phyloP scores from a whole-genome alignment of 2,888 invertebrate species.

The Epinotia ramella region DNA sequence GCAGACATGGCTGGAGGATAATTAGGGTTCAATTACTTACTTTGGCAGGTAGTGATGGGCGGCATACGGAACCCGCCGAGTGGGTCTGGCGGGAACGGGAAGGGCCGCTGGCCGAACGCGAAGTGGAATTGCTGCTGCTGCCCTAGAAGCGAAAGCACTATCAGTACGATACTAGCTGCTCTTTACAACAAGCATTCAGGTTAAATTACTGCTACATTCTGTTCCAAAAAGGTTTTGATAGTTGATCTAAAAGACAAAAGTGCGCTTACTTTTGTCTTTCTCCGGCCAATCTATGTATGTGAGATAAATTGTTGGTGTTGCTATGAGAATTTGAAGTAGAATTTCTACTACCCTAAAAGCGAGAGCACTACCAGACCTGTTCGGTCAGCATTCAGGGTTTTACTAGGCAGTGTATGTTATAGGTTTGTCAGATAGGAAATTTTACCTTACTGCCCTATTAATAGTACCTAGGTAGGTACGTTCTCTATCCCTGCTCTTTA shows the following conservation, averaged over 20 bases:
- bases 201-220: neutral
- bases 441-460: too few species aligned
- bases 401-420: too few species aligned
- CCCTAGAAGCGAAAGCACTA: slow-evolving; percentile 97
- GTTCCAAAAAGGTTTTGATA: neutral
- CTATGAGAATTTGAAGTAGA: slow-evolving; percentile 87
- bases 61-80: slow-evolving; percentile 95
- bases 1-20: slow-evolving; percentile 88
- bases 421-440: too few species aligned
- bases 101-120: slow-evolving; percentile 94
- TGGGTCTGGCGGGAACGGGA: slow-evolving; percentile 95
- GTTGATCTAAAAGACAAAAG: too few species aligned
- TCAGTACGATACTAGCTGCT: slow-evolving; percentile 84
- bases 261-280: too few species aligned
- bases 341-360: slow-evolving; percentile 97
- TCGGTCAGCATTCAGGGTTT: slow-evolving; percentile 55
- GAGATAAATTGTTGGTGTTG: too few species aligned
- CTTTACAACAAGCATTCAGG: slow-evolving; percentile 59
- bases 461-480: too few species aligned
- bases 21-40: slow-evolving; percentile 86
- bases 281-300: too few species aligned
- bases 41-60: slow-evolving; percentile 95
- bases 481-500: too few species aligned
- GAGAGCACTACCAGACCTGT: slow-evolving; percentile 93
- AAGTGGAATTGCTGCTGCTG: slow-evolving; percentile 98